These are phyloP conservation scores for Tichodroma muraria DNA, from an alignment of 2,113 vertebrate species.

Conservation along the genomic window DNA sequence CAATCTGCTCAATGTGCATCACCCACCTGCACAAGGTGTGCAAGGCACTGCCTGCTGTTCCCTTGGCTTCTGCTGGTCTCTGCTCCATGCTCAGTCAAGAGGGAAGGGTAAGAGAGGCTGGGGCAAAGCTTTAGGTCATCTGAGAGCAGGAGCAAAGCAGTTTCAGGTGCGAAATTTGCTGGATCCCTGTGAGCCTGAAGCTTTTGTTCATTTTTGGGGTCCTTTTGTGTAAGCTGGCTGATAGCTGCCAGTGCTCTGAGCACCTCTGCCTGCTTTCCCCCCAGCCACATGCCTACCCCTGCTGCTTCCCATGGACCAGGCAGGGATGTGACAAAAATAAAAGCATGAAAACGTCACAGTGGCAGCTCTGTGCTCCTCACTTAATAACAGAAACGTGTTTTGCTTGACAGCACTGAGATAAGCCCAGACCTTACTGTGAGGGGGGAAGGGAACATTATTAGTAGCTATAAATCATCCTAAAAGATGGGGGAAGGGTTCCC, in stretches of 20 bases:
- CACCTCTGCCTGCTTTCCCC: not conserved
- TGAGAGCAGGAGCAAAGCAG: not conserved
- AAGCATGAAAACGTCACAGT: not conserved
- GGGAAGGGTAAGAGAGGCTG: not conserved
- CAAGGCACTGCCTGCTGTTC: not conserved
- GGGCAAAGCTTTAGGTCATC: not conserved
- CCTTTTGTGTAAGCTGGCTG: not conserved
- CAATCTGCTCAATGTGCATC: not conserved
- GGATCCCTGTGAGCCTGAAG: not conserved
- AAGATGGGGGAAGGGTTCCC: not conserved
- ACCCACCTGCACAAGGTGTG: not conserved
- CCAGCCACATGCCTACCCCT: not conserved
- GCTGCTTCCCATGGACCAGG: not conserved
- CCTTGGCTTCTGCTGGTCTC: not conserved
- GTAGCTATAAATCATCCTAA: constrained; percentile 3
- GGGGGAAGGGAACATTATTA: not conserved
- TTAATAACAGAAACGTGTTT: not conserved
- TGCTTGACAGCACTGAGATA: not conserved
- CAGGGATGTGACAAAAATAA: not conserved
- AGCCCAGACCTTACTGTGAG: not conserved
- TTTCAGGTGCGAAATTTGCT: not conserved
- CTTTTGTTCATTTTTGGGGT: not conserved
- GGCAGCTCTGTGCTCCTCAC: not conserved
- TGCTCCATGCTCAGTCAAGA: not conserved
- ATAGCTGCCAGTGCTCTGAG: not conserved